Evolutionary conservation across 2,113 vertebrate genomes (phyloP).

Genomic region (Apeltes quadracus): DNA sequence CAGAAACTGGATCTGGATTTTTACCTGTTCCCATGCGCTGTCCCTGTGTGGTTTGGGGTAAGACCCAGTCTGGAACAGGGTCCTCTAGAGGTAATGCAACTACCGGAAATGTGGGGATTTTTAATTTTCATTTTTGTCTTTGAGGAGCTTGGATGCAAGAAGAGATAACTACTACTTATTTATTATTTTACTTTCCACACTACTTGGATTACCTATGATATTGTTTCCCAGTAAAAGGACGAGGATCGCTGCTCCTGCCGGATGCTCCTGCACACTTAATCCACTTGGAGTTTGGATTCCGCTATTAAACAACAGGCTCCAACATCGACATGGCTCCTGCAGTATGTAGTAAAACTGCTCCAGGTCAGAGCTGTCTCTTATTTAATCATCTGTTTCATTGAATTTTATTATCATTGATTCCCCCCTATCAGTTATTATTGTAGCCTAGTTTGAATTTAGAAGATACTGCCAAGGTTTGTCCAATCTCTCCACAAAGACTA

Average conservation of each 20-base stretch:
- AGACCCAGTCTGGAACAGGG: conserved; percentile 64
- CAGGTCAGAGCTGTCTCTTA: conserved; percentile 56
- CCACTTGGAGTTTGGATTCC: conserved; percentile 47
- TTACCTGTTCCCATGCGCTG: conserved; percentile 25
- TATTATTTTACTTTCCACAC: conserved; percentile 1
- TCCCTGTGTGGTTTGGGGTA: conserved; percentile 64
- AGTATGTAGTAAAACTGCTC: conserved; percentile 51
- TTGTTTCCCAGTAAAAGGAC: conserved; percentile 33
- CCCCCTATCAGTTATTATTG: neutral
- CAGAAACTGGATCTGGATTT: conserved; percentile 37
- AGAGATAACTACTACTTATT: conserved; percentile 22
- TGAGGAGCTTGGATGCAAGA: conserved; percentile 23
- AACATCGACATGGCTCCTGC: conserved; percentile 39
- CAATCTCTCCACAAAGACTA: neutral
- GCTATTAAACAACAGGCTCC: conserved; percentile 26
- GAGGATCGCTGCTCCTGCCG: conserved; percentile 14
- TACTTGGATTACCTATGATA: conserved; percentile 55
- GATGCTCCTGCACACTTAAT: conserved; percentile 29
- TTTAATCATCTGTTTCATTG: neutral
- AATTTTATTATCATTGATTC: neutral
- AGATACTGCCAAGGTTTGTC: neutral
- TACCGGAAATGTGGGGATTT: conserved; percentile 47
- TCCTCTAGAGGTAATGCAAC: conserved; percentile 30
- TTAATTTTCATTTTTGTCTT: conserved; percentile 15
- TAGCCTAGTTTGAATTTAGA: neutral